phyloP scores from a whole-genome alignment of 1,140 invertebrate genomes.

The Amphibalanus amphitrite region DNA sequence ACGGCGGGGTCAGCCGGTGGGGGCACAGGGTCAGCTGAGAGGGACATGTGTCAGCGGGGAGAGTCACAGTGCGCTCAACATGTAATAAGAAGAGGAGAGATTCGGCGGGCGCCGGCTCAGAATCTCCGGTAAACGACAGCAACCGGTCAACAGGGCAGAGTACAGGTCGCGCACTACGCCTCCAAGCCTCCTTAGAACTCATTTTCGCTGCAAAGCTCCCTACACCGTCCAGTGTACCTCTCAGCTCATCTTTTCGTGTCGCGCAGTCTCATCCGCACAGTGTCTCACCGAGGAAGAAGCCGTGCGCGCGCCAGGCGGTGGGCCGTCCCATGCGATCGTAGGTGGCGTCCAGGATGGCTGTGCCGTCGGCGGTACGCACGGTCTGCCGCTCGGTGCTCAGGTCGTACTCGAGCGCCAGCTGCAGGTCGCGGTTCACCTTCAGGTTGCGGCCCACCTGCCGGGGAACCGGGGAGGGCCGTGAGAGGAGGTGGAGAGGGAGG shows the following conservation, averaged over 20 bases:
- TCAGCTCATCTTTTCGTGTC: neutral
- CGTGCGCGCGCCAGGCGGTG: constrained; percentile 66
- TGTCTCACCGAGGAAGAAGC: constrained; percentile 17
- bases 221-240: neutral
- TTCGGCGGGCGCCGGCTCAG: too few species aligned
- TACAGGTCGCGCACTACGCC: too few species aligned
- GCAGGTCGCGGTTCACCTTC: constrained; percentile 74
- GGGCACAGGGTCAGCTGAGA: too few species aligned
- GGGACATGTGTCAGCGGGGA: too few species aligned
- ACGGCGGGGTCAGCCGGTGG: too few species aligned
- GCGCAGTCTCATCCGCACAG: neutral
- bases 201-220: neutral
- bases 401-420: constrained; percentile 82
- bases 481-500: too few species aligned
- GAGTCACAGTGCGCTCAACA: too few species aligned
- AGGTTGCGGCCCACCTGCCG: constrained; percentile 60
- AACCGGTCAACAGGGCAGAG: too few species aligned
- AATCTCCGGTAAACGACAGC: too few species aligned
- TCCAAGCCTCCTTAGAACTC: too few species aligned
- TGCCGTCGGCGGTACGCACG: constrained; percentile 64
- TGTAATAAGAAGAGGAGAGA: too few species aligned
- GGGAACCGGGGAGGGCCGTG: constrained; percentile 23
- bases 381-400: constrained; percentile 72
- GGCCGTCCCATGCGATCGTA: constrained; percentile 82
- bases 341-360: constrained; percentile 73